These are phyloP conservation scores for Lepidostoma basale DNA, from an alignment of 1,140 invertebrate genomes.

Conservation along the genomic window DNA sequence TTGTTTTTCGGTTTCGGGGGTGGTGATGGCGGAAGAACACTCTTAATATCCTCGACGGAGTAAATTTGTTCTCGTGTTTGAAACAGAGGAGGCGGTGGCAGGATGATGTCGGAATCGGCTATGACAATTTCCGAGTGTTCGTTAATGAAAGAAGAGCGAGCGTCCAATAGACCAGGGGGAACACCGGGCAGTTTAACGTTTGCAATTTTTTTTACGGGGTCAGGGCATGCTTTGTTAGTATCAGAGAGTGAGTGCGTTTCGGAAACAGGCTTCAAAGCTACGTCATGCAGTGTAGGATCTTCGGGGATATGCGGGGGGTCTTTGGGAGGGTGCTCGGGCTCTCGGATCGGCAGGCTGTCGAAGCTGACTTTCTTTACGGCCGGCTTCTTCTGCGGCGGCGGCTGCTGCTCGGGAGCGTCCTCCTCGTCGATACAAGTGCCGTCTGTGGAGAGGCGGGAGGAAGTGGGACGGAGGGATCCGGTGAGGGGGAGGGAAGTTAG, in stretches of 20 bases:
- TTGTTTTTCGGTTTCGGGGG: slow-evolving; percentile 4
- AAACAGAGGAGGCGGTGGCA: slow-evolving; percentile 40
- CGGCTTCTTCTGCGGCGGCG: slow-evolving; percentile 39
- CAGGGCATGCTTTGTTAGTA: slow-evolving; percentile 39
- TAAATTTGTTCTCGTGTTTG: slow-evolving; percentile 16
- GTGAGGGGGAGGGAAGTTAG: slow-evolving; percentile 7
- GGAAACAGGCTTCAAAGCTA: neutral
- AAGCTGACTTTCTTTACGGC: slow-evolving; percentile 42
- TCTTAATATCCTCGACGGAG: slow-evolving; percentile 27
- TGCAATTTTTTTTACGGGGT: slow-evolving; percentile 4
- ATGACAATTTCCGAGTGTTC: slow-evolving; percentile 37
- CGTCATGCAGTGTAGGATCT: neutral
- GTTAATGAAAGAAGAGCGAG: slow-evolving; percentile 36
- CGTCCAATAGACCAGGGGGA: slow-evolving; percentile 19
- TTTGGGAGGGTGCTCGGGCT: neutral
- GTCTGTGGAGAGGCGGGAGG: neutral
- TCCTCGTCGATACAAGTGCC: slow-evolving; percentile 41
- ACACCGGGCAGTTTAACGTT: neutral
- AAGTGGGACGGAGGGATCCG: slow-evolving; percentile 7
- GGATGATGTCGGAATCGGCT: slow-evolving; percentile 39
- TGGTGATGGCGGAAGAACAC: slow-evolving; percentile 20
- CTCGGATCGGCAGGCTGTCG: slow-evolving; percentile 25
- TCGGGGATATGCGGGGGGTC: neutral
- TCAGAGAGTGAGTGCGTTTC: neutral
- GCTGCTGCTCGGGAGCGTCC: neutral